Evolutionary conservation across 2,888 invertebrate species (phyloP).

Genomic region (Ichneumoninae sp.): DNA sequence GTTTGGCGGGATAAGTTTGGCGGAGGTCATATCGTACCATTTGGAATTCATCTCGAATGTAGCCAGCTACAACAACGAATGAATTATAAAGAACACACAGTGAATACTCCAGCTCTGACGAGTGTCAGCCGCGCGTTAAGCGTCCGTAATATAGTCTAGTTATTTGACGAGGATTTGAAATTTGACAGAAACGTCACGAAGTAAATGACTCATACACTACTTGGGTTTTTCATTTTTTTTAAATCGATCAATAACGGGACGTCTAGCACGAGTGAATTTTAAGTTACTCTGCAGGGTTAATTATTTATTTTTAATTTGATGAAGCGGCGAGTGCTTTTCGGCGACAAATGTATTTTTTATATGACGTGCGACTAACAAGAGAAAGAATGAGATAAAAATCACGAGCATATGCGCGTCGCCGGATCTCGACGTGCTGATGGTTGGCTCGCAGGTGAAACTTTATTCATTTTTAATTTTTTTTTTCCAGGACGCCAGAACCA

Average conservation of each 20-base stretch:
- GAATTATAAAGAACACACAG: no score
- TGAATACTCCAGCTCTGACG: no score
- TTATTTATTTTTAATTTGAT: constrained; percentile 41
- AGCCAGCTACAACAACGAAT: no score
- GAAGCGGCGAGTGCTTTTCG: constrained; percentile 15
- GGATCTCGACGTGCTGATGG: constrained; percentile 50
- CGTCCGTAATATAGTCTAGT: no score
- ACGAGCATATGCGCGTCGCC: constrained; percentile 22
- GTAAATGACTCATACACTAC: background rate
- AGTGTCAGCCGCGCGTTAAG: no score
- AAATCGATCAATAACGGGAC: constrained; percentile 31
- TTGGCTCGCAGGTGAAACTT: constrained; percentile 55
- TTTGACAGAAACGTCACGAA: no score
- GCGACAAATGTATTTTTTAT: constrained; percentile 55
- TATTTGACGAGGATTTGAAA: no score
- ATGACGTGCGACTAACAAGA: constrained; percentile 47
- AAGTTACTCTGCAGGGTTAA: background rate
- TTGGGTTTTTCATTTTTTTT: constrained; percentile 30
- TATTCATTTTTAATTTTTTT: constrained; percentile 60
- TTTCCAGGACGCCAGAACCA: constrained; percentile 35
- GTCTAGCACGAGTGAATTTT: constrained; percentile 10
- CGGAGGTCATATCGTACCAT: no score
- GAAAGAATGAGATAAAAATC: constrained; percentile 53
- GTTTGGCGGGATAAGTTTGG: no score
- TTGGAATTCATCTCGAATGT: no score